phyloP scores from a whole-genome alignment of 23 tunicate genomes.

The Phallusia fumigata region DNA sequence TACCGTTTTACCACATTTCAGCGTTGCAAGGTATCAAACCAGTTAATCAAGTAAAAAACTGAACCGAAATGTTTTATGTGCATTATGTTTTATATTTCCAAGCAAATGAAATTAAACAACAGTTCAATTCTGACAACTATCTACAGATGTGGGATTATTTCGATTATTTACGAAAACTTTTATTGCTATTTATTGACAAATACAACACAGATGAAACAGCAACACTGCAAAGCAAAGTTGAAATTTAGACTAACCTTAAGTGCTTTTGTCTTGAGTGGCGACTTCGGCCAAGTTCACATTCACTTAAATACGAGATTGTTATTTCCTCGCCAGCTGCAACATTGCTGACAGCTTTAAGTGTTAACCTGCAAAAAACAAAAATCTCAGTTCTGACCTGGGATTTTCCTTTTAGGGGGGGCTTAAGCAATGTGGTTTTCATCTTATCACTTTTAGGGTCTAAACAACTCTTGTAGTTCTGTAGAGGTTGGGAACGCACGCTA shows the following conservation, averaged over 20 bases:
- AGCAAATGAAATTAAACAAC: background rate
- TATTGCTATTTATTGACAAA: background rate
- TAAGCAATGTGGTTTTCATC: no score
- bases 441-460: no score
- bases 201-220: background rate
- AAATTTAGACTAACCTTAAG: constrained; percentile 36
- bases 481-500: no score
- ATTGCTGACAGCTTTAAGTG: constrained; percentile 44
- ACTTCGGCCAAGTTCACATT: constrained; percentile 60
- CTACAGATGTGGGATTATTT: background rate
- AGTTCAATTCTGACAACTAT: background rate
- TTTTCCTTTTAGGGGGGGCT: no score
- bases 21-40: no score
- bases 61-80: no score
- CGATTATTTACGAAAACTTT: background rate
- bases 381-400: no score
- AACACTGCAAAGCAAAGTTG: background rate
- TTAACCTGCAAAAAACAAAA: constrained; percentile 18
- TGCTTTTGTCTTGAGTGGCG: constrained; percentile 66
- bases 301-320: constrained; percentile 70
- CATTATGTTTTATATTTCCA: background rate
- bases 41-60: no score
- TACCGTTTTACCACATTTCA: no score
- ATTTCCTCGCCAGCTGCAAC: constrained; percentile 70
- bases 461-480: no score